Percentiles rank a stretch among this genome's conserved stretches.
Evolutionary conservation across 2,113 vertebrate species (phyloP).

Genomic region (Stigmatopora argus): DNA sequence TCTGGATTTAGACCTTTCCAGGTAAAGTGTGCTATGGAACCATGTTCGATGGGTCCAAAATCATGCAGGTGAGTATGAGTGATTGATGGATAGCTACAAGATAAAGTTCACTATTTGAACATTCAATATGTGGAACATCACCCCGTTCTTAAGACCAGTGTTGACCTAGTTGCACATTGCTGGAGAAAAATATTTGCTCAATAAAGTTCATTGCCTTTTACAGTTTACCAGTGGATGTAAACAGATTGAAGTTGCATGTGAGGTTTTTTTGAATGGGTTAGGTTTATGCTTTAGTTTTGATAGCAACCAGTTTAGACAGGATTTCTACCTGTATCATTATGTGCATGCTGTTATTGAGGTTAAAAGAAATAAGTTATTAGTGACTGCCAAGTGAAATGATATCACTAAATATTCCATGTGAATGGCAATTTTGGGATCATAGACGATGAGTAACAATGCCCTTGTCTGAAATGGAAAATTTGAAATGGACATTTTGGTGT

Average conservation of each 20-base stretch:
- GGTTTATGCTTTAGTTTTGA: neutral
- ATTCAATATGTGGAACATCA: neutral
- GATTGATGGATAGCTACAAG: neutral
- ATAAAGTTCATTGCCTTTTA: neutral
- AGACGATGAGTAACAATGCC: neutral
- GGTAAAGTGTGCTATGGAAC: neutral
- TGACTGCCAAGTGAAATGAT: neutral
- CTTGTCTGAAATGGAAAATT: neutral
- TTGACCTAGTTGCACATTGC: neutral
- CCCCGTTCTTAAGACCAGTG: neutral
- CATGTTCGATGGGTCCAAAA: no score
- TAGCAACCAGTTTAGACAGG: neutral
- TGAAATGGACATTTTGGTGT: neutral
- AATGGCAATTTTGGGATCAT: neutral
- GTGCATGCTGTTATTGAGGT: no score
- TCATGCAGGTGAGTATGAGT: no score
- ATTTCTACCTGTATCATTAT: neutral
- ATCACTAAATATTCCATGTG: neutral
- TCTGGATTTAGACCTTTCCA: neutral
- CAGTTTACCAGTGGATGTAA: neutral
- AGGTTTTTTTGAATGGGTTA: neutral
- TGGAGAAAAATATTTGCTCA: neutral
- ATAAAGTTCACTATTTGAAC: neutral
- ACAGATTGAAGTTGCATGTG: no score
- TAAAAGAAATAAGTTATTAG: no score